phyloP scores from a whole-genome alignment of 2,113 vertebrate species.

The Antennarius striatus region DNA sequence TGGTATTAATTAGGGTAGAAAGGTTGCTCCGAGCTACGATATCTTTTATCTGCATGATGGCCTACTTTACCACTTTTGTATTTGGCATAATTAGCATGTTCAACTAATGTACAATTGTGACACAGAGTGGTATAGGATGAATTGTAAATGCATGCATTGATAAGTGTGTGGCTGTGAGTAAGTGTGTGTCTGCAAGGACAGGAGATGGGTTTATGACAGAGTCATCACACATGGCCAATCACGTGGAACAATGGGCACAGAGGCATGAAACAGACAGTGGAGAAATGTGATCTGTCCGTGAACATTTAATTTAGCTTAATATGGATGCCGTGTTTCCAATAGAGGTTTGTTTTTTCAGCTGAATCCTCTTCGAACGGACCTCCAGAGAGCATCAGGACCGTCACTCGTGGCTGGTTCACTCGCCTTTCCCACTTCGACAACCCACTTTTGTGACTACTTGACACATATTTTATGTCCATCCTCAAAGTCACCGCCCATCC shows the following conservation, averaged over 20 bases:
- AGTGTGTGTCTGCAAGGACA: constrained; percentile 2
- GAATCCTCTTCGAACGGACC: too few relatives aligned
- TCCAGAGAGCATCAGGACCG: background rate
- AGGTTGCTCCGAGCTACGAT: constrained; percentile 26
- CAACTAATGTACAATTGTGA: constrained; percentile 18
- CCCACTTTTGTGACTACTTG: constrained; percentile 16
- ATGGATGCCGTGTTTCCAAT: constrained; percentile 39
- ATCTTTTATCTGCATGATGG: constrained; percentile 36
- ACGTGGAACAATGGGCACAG: constrained; percentile 60
- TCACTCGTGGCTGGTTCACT: constrained; percentile 21
- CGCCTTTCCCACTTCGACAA: constrained; percentile 20
- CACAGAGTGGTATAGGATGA: constrained; percentile 2
- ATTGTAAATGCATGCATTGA: background rate
- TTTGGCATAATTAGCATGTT: constrained; percentile 16
- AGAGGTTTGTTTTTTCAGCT: constrained; percentile 14
- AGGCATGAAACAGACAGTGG: constrained; percentile 27
- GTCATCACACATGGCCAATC: constrained; percentile 61
- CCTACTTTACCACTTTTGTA: constrained; percentile 16
- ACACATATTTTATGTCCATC: constrained; percentile 11
- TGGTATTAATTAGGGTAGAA: constrained; percentile 46
- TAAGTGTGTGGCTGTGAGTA: background rate
- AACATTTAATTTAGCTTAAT: constrained; percentile 47
- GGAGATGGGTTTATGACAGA: constrained; percentile 40
- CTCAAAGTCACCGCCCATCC: constrained; percentile 45
- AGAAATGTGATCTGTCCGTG: constrained; percentile 52